Conservation (phyloP, 2,797 vertebrate species). For the Enteromius radiatus region DNA sequence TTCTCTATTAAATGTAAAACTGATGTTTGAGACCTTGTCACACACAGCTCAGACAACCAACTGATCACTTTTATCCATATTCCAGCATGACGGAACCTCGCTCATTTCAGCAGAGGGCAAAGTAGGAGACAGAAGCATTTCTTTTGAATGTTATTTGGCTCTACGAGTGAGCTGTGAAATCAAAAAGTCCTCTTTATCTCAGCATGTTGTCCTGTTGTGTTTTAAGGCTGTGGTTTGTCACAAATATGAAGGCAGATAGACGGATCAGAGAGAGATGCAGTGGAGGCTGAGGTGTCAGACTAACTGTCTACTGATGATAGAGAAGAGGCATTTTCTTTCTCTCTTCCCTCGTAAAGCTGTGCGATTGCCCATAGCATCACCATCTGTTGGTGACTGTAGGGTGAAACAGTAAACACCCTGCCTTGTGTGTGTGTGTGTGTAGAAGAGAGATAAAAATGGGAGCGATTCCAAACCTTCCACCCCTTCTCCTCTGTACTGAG, state of each 20-base stretch:
- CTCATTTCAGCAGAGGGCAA: slow-evolving; percentile 15
- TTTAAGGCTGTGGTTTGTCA: slow-evolving; percentile 50
- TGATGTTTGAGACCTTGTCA: slow-evolving; percentile 4
- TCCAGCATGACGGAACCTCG: slow-evolving; percentile 13
- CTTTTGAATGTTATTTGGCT: slow-evolving; percentile 25
- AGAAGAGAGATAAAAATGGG: slow-evolving; percentile 51
- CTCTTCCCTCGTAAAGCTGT: slow-evolving; percentile 72
- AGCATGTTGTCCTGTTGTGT: slow-evolving; percentile 42
- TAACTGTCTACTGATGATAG: slow-evolving; percentile 66
- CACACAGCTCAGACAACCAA: slow-evolving; percentile 2
- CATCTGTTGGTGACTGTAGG: slow-evolving; percentile 75
- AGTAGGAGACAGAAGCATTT: slow-evolving; percentile 22
- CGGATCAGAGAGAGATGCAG: slow-evolving; percentile 58
- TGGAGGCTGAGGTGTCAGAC: slow-evolving; percentile 62
- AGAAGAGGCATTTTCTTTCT: slow-evolving; percentile 65
- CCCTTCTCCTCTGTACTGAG: slow-evolving; percentile 46
- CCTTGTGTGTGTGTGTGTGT: slow-evolving; percentile 54
- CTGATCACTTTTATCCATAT: slow-evolving; percentile 19
- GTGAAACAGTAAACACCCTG: slow-evolving; percentile 76
- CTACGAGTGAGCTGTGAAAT: slow-evolving; percentile 33
- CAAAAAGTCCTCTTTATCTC: slow-evolving; percentile 32
- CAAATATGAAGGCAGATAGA: slow-evolving; percentile 60
- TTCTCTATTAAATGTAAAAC: not conserved
- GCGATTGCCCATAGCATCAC: slow-evolving; percentile 81
- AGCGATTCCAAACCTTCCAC: slow-evolving; percentile 55